Percentiles rank a stretch among this genome's conserved stretches.
Evolutionary conservation across 2,113 vertebrate genomes (phyloP).

Genomic region (Alexandromys fortis): DNA sequence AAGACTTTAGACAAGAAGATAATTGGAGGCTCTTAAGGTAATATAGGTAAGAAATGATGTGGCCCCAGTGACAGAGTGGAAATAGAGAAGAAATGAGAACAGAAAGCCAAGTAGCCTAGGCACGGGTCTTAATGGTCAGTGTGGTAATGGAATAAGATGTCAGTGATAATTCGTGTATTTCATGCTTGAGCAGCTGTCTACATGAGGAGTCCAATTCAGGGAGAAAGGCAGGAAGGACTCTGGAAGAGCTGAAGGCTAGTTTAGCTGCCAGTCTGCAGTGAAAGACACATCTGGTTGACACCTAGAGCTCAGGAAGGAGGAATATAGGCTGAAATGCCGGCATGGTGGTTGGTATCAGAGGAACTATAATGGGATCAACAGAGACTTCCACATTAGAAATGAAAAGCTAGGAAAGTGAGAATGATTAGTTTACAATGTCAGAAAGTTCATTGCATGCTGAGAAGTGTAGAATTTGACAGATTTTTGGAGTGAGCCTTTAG

Average conservation of each 20-base stretch:
- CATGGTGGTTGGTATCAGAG: not conserved
- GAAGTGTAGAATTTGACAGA: not conserved
- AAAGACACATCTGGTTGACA: not conserved
- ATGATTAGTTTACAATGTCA: not conserved
- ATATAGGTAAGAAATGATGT: conserved; percentile 11
- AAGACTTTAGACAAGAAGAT: conserved; percentile 10
- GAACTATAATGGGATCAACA: not conserved
- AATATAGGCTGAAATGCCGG: conserved; percentile 5
- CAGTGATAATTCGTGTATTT: not conserved
- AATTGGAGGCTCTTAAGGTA: not conserved
- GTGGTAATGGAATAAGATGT: not conserved
- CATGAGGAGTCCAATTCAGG: not conserved
- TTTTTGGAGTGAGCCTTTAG: conserved; percentile 38
- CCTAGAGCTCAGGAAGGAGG: conserved; percentile 2
- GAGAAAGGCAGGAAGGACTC: conserved; percentile 10
- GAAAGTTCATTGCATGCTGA: conserved; percentile 23
- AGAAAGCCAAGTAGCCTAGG: not conserved
- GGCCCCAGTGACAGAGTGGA: not conserved
- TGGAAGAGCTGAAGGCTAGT: not conserved
- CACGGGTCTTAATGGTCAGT: conserved; percentile 25
- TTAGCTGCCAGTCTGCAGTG: conserved; percentile 29
- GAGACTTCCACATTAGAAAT: conserved; percentile 7
- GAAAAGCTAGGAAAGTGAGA: conserved; percentile 3
- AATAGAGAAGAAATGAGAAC: conserved; percentile 7
- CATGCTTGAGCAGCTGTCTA: not conserved